Evolutionary conservation across 2,888 invertebrate genomes (phyloP).

Genomic region (Ecliptopera silaceata): DNA sequence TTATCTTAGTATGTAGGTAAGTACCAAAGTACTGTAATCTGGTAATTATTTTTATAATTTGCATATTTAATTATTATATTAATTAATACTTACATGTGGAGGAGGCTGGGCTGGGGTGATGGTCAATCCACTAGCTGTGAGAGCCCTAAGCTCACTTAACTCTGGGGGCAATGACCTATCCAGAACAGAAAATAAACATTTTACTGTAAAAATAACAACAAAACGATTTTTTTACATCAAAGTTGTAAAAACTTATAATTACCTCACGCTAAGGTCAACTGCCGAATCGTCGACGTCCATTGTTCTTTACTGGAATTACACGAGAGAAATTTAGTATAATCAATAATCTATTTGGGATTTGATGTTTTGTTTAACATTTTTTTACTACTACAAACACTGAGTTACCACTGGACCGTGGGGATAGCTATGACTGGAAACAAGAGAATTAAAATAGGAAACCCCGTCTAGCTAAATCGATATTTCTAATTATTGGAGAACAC

Average conservation of each 20-base stretch:
- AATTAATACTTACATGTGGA: slow-evolving; percentile 68
- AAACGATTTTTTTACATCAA: slow-evolving; percentile 27
- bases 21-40: too few species aligned
- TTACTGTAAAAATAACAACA: slow-evolving; percentile 6
- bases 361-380: slow-evolving; percentile 16
- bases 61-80: too few species aligned
- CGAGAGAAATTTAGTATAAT: slow-evolving; percentile 47
- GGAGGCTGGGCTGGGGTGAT: slow-evolving; percentile 85
- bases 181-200: slow-evolving; percentile 18
- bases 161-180: slow-evolving; percentile 77
- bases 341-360: slow-evolving; percentile 37
- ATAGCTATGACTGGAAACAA: neutral
- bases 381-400: neutral
- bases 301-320: slow-evolving; percentile 70
- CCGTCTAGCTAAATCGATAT: slow-evolving; percentile 26
- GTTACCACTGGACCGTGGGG: neutral
- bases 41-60: too few species aligned
- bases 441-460: neutral
- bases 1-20: too few species aligned
- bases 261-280: slow-evolving; percentile 94
- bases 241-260: slow-evolving; percentile 44
- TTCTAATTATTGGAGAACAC: slow-evolving; percentile 51
- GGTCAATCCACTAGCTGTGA: slow-evolving; percentile 85
- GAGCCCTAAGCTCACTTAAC: slow-evolving; percentile 82
- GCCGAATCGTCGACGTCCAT: slow-evolving; percentile 96